Percentiles rank a stretch among this genome's conserved stretches.
These are phyloP conservation scores for Sylvicola cinctus DNA, from an alignment of 2,888 invertebrate species.

Conservation along the genomic window DNA sequence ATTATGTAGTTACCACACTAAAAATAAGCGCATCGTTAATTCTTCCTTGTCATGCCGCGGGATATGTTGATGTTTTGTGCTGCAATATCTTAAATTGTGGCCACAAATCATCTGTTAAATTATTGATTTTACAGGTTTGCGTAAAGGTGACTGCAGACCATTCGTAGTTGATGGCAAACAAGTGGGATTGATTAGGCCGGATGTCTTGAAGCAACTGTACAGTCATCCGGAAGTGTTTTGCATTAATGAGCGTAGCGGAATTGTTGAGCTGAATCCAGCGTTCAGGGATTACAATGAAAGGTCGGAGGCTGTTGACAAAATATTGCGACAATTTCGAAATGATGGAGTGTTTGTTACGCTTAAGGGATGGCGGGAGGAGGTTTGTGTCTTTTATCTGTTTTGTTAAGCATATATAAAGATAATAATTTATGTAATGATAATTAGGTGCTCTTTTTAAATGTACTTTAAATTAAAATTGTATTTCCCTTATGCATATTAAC, in stretches of 20 bases:
- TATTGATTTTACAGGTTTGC: constrained; percentile 35
- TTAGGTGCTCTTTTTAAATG: too few relatives aligned
- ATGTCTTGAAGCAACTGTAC: constrained; percentile 60
- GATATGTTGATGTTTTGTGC: too few relatives aligned
- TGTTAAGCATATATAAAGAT: too few relatives aligned
- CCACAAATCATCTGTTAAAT: too few relatives aligned
- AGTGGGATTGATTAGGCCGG: constrained; percentile 69
- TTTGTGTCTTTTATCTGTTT: constrained; percentile 14
- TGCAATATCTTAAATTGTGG: too few relatives aligned
- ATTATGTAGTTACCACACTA: too few relatives aligned
- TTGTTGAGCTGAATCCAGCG: constrained; percentile 69
- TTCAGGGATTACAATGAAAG: constrained; percentile 70
- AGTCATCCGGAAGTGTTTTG: constrained; percentile 58
- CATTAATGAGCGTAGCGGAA: constrained; percentile 21
- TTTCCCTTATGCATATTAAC: constrained; percentile 13
- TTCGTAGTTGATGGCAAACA: constrained; percentile 77
- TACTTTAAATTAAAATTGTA: too few relatives aligned
- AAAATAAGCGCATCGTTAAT: too few relatives aligned
- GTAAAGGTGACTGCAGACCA: constrained; percentile 59
- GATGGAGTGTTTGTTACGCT: constrained; percentile 61
- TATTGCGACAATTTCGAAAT: constrained; percentile 52
- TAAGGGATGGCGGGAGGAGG: constrained; percentile 88
- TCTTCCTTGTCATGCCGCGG: too few relatives aligned
- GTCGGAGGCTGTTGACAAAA: constrained; percentile 53
- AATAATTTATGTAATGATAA: too few relatives aligned